A percentile compares a stretch with the other conserved stretches of the same genome.
phyloP scores from a whole-genome alignment of 37 sponge, comb jelly and placozoan genomes.

The Cladorhizidae sp. region DNA sequence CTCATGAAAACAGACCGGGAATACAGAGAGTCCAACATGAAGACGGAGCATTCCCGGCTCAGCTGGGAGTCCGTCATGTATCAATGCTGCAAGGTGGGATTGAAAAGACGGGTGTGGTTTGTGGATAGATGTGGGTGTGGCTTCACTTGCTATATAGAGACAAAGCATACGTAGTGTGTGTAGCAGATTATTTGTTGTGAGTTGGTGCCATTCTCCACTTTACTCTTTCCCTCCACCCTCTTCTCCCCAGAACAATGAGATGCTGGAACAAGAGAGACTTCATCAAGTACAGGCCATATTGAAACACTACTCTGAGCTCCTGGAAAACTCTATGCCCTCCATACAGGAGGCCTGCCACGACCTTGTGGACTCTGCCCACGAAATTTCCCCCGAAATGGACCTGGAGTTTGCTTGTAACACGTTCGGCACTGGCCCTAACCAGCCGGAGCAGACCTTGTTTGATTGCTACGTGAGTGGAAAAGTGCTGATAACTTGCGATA shows the following conservation, averaged over 20 bases:
- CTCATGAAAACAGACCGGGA: conserved; percentile 70
- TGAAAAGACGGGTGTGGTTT: no score
- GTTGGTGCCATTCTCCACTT: no score
- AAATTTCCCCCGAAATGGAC: conserved; percentile 45
- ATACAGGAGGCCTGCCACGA: conserved; percentile 58
- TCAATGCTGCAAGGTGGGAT: conserved; percentile 59
- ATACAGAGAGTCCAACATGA: conserved; percentile 65
- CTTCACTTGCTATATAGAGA: no score
- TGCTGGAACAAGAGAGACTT: conserved; percentile 58
- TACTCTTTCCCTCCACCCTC: neutral
- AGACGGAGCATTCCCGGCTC: conserved; percentile 73
- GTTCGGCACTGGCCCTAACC: conserved; percentile 71
- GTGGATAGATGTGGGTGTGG: no score
- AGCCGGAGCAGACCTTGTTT: conserved; percentile 70
- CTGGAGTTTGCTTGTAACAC: conserved; percentile 39
- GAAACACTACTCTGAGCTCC: conserved; percentile 50
- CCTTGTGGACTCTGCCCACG: conserved; percentile 6
- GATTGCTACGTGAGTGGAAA: conserved; percentile 62
- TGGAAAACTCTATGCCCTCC: conserved; percentile 45
- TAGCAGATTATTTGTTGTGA: neutral
- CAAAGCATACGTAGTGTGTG: neutral
- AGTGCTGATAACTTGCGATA: neutral
- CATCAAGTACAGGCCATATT: conserved; percentile 49
- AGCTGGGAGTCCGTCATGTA: conserved; percentile 85
- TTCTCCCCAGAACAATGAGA: conserved; percentile 46